Evolutionary conservation across 2,888 invertebrate species (phyloP).

Genomic region (Ethmia dodecea): DNA sequence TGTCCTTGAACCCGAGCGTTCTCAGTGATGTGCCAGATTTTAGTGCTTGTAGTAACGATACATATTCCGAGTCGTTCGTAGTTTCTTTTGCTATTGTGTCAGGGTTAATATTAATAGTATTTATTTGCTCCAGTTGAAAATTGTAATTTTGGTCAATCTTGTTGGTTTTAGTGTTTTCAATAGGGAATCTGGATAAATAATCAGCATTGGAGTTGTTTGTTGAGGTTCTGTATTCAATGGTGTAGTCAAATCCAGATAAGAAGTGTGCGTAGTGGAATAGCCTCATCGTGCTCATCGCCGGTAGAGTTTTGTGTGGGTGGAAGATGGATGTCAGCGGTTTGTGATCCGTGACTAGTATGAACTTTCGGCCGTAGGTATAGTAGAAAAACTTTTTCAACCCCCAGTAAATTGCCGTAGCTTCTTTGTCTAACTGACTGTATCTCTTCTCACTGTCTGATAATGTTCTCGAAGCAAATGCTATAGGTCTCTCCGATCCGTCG

Average conservation of each 20-base stretch:
- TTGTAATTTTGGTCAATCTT: constrained; percentile 2
- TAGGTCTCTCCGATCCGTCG: no score
- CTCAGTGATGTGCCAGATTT: neutral
- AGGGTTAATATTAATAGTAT: no score
- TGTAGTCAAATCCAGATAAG: constrained; percentile 12
- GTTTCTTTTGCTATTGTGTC: no score
- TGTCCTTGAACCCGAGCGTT: constrained; percentile 6
- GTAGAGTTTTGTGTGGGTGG: no score
- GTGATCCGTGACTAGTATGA: constrained; percentile 34
- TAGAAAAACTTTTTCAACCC: no score
- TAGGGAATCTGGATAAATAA: constrained; percentile 11
- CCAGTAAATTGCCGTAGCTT: constrained; percentile 34
- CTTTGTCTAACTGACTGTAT: constrained; percentile 39
- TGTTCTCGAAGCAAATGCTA: constrained; percentile 18
- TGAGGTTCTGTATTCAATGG: constrained; percentile 15
- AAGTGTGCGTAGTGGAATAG: constrained; percentile 21
- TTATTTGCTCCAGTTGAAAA: neutral
- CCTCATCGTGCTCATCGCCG: no score
- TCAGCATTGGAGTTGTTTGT: constrained; percentile 11
- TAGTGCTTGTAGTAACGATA: constrained; percentile 9
- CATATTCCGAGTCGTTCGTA: no score
- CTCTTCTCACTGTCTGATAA: constrained; percentile 29
- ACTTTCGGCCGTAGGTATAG: constrained; percentile 31
- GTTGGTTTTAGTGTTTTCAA: neutral
- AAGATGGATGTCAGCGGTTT: constrained; percentile 33